phyloP scores from a whole-genome alignment of 2,888 invertebrate genomes.

The Tromatobia lineatoria region DNA sequence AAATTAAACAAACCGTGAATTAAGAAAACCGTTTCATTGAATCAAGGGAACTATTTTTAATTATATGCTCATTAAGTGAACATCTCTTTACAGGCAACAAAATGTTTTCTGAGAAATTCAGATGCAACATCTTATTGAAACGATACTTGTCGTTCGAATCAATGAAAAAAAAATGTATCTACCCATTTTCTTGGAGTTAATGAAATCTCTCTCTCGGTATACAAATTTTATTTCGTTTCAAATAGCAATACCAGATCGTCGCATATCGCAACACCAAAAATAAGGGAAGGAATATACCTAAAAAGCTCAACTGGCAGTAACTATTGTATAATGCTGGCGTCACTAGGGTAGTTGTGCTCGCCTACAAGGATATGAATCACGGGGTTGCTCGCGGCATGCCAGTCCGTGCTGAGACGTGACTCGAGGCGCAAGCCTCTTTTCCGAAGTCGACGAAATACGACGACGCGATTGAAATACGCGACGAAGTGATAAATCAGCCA shows the following conservation, averaged over 20 bases:
- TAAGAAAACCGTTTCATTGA: too few species aligned
- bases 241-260: not conserved
- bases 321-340: conserved; percentile 75
- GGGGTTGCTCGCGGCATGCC: conserved; percentile 78
- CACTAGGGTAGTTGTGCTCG: conserved; percentile 73
- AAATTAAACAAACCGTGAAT: too few species aligned
- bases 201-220: too few species aligned
- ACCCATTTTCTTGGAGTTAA: too few species aligned
- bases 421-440: conserved; percentile 77
- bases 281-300: not conserved
- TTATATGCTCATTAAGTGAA: too few species aligned
- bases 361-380: conserved; percentile 60
- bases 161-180: too few species aligned
- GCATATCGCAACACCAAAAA: conserved; percentile 1
- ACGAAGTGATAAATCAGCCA: conserved; percentile 36
- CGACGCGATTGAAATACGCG: conserved; percentile 36
- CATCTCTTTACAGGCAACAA: too few species aligned
- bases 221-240: not conserved
- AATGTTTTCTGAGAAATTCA: too few species aligned
- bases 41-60: too few species aligned
- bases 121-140: too few species aligned
- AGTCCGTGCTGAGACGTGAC: conserved; percentile 83
- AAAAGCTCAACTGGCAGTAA: conserved; percentile 29
- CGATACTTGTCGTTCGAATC: too few species aligned
- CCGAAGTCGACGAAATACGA: conserved; percentile 18